Percentiles rank a stretch among this genome's conserved stretches.
These are phyloP conservation scores for Hestina assimilis DNA, from an alignment of 1,140 invertebrate species.

Conservation along the genomic window DNA sequence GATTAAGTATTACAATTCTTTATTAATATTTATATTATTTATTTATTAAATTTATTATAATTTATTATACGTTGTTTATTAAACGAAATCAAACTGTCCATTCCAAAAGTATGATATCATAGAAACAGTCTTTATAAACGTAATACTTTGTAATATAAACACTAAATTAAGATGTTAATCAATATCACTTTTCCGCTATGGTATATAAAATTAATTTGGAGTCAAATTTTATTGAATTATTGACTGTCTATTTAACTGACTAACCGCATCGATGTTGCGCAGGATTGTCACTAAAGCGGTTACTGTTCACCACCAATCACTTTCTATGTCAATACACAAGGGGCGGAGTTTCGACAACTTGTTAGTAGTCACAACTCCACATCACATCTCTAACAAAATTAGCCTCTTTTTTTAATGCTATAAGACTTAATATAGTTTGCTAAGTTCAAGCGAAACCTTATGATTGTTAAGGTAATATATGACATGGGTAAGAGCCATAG, in stretches of 20 bases:
- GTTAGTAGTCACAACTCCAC: conserved; percentile 22
- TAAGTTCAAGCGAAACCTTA: conserved; percentile 15
- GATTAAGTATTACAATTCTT: too few relatives aligned
- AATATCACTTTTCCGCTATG: conserved; percentile 21
- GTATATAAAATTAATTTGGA: conserved; percentile 24
- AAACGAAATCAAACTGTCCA: too few relatives aligned
- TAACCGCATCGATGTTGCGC: conserved; percentile 59
- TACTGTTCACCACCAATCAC: conserved; percentile 59
- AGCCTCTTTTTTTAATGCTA: conserved; percentile 15
- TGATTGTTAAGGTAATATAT: conserved; percentile 28
- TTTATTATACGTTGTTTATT: too few relatives aligned
- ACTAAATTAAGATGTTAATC: conserved; percentile 17
- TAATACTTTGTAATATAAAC: too few relatives aligned
- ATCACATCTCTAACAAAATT: conserved; percentile 20
- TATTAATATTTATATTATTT: too few relatives aligned
- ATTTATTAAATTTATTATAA: too few relatives aligned
- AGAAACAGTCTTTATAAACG: too few relatives aligned
- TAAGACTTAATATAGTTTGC: conserved; percentile 32
- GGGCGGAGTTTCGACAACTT: conserved; percentile 50
- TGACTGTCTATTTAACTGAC: conserved; percentile 37
- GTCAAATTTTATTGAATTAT: conserved; percentile 27
- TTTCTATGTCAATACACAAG: conserved; percentile 60
- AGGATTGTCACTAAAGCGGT: conserved; percentile 58
- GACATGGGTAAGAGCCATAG: conserved; percentile 27
- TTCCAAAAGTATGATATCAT: too few relatives aligned